phyloP scores from a whole-genome alignment of 2,797 vertebrate species.

The Anomalospiza imberbis region DNA sequence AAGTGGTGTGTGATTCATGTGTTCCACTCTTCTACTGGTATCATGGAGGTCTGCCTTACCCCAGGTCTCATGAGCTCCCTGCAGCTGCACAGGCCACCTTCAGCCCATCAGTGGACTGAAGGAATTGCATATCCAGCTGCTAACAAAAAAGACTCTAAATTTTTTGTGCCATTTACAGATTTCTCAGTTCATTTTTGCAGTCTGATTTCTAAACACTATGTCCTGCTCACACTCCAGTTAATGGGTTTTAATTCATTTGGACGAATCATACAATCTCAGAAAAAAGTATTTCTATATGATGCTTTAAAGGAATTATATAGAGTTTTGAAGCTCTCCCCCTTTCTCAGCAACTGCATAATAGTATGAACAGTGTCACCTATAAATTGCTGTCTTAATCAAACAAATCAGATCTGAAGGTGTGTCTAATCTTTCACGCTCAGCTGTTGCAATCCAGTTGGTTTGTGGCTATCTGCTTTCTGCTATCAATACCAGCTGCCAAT shows the following conservation, averaged over 20 bases:
- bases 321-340: background rate
- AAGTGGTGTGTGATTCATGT: background rate
- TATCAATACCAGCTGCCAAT: background rate
- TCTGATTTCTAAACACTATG: background rate
- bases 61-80: background rate
- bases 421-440: background rate
- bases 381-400: background rate
- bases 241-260: background rate
- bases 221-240: background rate
- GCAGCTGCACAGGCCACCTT: background rate
- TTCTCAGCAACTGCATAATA: background rate
- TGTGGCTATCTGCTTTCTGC: background rate
- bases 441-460: background rate
- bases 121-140: background rate
- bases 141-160: background rate
- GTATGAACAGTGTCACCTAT: background rate
- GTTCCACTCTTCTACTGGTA: background rate
- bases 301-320: background rate
- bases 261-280: background rate
- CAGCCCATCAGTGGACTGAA: background rate
- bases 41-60: background rate
- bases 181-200: background rate
- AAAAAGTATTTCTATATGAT: background rate
- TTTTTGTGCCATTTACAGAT: background rate
- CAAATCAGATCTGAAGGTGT: background rate